Conservation (phyloP, 2,797 vertebrate species). For the Chloroceryle amazona region DNA sequence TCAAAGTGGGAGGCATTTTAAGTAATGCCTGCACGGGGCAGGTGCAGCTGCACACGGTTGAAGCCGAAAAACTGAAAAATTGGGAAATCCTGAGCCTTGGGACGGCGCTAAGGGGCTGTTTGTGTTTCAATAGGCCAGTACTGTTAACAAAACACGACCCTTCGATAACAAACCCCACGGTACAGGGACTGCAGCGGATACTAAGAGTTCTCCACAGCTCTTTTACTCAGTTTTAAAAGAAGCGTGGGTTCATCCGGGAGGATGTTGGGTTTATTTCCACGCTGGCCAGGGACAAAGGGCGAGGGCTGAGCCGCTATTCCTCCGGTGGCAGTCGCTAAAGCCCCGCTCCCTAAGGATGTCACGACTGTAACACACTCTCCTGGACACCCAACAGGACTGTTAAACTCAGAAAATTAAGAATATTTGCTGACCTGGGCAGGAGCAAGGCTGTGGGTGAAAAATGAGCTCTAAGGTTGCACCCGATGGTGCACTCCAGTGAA, state of each 20-base stretch:
- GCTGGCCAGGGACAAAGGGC: accelerated
- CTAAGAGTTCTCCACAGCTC: accelerated
- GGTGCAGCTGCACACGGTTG: neutral
- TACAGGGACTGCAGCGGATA: accelerated
- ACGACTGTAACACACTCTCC: accelerated
- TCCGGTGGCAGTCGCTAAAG: neutral
- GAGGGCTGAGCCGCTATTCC: neutral
- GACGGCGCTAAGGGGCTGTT: accelerated
- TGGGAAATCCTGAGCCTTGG: accelerated
- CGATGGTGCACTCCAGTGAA: neutral
- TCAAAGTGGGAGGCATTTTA: slow-evolving; percentile 68
- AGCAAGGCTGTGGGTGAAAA: neutral
- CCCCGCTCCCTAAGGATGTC: accelerated
- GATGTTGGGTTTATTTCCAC: accelerated
- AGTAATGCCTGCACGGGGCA: slow-evolving; percentile 28
- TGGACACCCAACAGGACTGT: neutral
- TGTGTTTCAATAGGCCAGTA: neutral
- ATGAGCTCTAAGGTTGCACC: neutral
- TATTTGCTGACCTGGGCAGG: neutral
- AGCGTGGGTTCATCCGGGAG: neutral
- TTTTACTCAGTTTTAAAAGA: accelerated
- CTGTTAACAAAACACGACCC: neutral
- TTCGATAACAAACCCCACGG: accelerated
- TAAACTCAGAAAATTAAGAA: neutral
- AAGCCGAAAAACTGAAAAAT: neutral